phyloP scores from a whole-genome alignment of 2,113 vertebrate genomes.

The Nothocercus julius region DNA sequence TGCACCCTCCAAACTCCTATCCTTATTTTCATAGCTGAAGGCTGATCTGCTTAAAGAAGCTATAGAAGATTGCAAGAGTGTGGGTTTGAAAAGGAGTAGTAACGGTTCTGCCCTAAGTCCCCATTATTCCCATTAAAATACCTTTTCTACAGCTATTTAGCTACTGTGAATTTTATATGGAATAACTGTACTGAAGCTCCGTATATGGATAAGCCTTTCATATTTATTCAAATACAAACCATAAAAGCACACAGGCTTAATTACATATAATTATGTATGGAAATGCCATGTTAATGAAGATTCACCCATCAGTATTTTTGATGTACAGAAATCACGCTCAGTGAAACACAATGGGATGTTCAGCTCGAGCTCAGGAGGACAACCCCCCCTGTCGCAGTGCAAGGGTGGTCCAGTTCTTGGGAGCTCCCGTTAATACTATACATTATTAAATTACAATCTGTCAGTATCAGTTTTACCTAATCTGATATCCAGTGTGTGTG shows the following conservation, averaged over 20 bases:
- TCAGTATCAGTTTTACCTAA: not conserved
- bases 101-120: not conserved
- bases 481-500: too few species aligned
- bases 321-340: not conserved
- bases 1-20: not conserved
- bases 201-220: not conserved
- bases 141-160: not conserved
- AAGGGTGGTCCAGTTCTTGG: accelerated
- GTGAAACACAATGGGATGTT: not conserved
- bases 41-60: not conserved
- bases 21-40: not conserved
- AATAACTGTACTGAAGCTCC: not conserved
- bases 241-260: not conserved
- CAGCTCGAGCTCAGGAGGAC: not conserved
- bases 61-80: accelerated
- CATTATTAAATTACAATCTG: accelerated
- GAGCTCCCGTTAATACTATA: not conserved
- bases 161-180: not conserved
- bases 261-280: not conserved
- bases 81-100: not conserved
- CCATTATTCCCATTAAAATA: not conserved
- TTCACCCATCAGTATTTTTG: not conserved
- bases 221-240: not conserved
- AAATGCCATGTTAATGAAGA: not conserved
- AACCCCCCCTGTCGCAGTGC: not conserved